Evolutionary conservation across 2,113 vertebrate species (phyloP).

Genomic region (Mormyrus lacerda): DNA sequence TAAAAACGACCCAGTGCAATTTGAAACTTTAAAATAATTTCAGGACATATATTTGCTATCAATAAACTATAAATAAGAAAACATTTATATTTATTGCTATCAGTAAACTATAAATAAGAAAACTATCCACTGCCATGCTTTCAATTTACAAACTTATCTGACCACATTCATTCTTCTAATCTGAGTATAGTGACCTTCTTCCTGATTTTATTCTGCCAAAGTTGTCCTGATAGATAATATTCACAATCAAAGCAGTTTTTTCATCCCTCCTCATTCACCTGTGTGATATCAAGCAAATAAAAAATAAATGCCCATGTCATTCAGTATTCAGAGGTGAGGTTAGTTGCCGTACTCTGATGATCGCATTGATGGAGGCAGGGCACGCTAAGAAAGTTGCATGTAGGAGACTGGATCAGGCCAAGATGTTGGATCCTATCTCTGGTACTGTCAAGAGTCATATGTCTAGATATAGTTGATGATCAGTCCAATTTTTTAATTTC

Average conservation of each 20-base stretch:
- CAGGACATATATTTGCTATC: neutral
- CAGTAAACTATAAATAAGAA: neutral
- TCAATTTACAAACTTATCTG: neutral
- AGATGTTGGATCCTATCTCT: slow-evolving; percentile 3
- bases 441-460: slow-evolving; percentile 5
- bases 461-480: slow-evolving; percentile 8
- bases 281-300: neutral
- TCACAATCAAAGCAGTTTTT: neutral
- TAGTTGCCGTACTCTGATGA: neutral
- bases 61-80: neutral
- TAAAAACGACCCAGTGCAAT: neutral
- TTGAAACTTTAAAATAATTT: neutral
- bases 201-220: neutral
- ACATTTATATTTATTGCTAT: no score
- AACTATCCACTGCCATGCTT: neutral
- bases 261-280: neutral
- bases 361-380: neutral
- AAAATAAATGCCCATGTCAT: neutral
- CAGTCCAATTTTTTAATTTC: slow-evolving; percentile 10
- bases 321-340: neutral
- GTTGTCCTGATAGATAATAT: neutral
- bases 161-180: neutral
- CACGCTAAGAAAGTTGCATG: neutral
- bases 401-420: slow-evolving; percentile 5
- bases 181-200: neutral